Percentiles rank a stretch among this genome's conserved stretches.
These are phyloP conservation scores for Neocloeon triangulifer DNA, from an alignment of 1,140 invertebrate genomes.

Conservation along the genomic window DNA sequence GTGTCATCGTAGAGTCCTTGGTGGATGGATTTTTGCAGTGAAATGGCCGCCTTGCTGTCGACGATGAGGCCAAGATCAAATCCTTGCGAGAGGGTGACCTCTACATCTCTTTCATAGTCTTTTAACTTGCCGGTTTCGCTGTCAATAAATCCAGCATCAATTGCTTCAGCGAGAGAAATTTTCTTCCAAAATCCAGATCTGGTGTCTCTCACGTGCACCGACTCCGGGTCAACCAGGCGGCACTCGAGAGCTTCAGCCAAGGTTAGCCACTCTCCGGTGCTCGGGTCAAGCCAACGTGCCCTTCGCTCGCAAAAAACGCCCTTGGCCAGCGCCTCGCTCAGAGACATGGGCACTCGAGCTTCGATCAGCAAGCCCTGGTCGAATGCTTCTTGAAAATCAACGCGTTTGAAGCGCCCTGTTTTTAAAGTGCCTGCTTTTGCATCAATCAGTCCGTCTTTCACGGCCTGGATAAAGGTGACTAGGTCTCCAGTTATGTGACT, in stretches of 20 bases:
- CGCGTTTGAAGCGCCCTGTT: conserved; percentile 32
- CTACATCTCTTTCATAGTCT: conserved; percentile 34
- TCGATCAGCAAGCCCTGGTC: conserved; percentile 62
- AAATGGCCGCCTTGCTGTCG: conserved; percentile 59
- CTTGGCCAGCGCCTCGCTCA: conserved; percentile 65
- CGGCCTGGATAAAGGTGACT: conserved; percentile 59
- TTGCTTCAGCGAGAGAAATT: conserved; percentile 48
- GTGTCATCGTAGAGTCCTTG: conserved; percentile 63
- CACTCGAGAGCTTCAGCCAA: conserved; percentile 46
- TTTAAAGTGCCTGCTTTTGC: conserved; percentile 37
- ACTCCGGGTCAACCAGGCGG: conserved; percentile 57
- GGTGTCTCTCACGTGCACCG: conserved; percentile 62
- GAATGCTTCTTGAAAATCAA: conserved; percentile 68
- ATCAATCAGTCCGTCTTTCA: conserved; percentile 55
- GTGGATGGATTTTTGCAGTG: conserved; percentile 63
- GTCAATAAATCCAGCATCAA: conserved; percentile 48
- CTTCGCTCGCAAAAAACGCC: conserved; percentile 53
- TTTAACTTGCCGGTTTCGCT: conserved; percentile 44
- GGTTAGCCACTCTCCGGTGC: conserved; percentile 46
- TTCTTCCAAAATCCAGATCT: conserved; percentile 48
- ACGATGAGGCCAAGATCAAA: conserved; percentile 56
- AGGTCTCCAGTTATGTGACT: conserved; percentile 39
- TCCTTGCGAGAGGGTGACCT: conserved; percentile 53
- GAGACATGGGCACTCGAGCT: conserved; percentile 51
- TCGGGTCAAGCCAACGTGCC: conserved; percentile 57